Base-by-base conservation (phyloP, 92 coral and sea anemone genomes). In the Bergia puertoricense region DNA sequence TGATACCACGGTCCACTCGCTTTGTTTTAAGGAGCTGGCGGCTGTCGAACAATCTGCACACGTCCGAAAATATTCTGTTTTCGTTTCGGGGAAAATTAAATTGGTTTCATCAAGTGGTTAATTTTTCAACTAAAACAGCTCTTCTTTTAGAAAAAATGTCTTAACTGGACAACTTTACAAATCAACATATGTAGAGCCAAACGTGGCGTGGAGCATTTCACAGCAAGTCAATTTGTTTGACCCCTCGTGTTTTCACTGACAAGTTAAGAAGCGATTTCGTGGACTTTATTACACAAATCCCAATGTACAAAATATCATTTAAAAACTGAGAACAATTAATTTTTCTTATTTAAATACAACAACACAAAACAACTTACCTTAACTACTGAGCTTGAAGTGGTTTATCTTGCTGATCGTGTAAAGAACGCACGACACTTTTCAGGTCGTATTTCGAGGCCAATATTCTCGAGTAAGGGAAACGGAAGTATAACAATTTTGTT, bases 401-500 rank as follows among this genome's bases (percentile, higher is more conserved):
- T 83, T 42, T 42, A 38, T 16, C n/a, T 48, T 23, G 9, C 20
- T 37, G 18, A 30, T 44, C 39, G 36, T 15, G 22, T 2, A 44
- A 71, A 46, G 50, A 79, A 71, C 45, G 67, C 39, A 23, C 38
- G 44, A 54, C 18, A 23, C 59, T 82, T 67, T 46, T 54, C 59
- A 10, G 59, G 16, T 54, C 11, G 2, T 54, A 81, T 36, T 16
- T 39, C 85, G 85, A 82, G 75, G 48, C 67, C 87, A 30, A 23
- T 15, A 50, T 46, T 80, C 72, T 37, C 2, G 40, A 36, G 46
- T 71, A 38, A 30, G 43, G 42, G 22, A 44, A 84, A 46, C 87
- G 87, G 87, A 84, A 84, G 74, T 73, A 42, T 41, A 84, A 36
- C 41, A 84, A 69, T 71, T 68, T 71, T 84, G 87, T 69, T 84